Conservation (phyloP, 2,113 vertebrate genomes). For the Hemibagrus wyckioides region DNA sequence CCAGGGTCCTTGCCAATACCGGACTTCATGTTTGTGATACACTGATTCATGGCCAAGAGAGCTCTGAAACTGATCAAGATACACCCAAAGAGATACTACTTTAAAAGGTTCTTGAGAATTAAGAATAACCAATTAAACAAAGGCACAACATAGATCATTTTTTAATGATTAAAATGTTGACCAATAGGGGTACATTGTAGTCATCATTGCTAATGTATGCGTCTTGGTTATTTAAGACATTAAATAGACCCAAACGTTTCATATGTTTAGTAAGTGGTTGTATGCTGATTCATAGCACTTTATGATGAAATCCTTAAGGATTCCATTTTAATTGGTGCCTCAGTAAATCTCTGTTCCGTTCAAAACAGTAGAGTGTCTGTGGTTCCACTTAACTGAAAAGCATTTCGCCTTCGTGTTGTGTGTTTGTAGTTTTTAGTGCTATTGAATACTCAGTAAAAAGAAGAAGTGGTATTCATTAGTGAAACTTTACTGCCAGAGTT, state of each 20-base stretch:
- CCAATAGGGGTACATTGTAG: not conserved
- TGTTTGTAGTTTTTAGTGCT: not conserved
- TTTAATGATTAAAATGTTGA: not conserved
- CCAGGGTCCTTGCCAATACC: too few species aligned
- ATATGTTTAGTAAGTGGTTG: not conserved
- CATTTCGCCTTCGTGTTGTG: not conserved
- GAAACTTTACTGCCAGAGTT: not conserved
- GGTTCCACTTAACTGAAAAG: not conserved
- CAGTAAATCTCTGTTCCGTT: not conserved
- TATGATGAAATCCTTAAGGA: not conserved
- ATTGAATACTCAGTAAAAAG: not conserved
- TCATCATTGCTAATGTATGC: not conserved
- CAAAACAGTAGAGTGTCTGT: not conserved
- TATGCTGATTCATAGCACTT: not conserved
- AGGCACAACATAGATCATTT: not conserved
- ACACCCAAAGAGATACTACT: not conserved
- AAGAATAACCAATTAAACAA: not conserved
- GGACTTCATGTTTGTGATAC: too few species aligned
- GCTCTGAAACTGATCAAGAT: too few species aligned
- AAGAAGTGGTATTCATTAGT: slow-evolving; percentile 4
- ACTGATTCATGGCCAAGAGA: too few species aligned
- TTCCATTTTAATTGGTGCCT: not conserved
- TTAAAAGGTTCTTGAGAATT: not conserved
- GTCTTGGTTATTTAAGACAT: not conserved
- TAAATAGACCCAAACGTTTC: not conserved